Evolutionary conservation across 2,888 invertebrate genomes (phyloP), one percentile per base, ranked within the genome.

Genomic region (Caenorhabditis sp.): DNA sequence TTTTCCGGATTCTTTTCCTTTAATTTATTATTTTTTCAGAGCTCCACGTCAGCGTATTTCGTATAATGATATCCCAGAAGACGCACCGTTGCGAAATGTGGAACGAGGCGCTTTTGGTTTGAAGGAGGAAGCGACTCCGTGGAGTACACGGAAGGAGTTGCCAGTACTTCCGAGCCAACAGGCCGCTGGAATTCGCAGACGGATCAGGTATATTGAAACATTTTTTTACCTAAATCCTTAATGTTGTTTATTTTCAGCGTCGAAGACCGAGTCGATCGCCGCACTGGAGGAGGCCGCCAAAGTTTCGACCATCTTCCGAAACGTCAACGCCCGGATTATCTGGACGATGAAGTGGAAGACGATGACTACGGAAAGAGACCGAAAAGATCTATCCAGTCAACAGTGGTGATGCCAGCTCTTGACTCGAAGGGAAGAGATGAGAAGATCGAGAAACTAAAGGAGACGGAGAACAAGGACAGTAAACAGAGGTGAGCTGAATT

Each of bases 361-460:
- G 82, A 79, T 8, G 74, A 79, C 6, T 53, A 47, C 35, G 70
- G 51, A 24, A 78, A 71, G 35, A 50, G 76, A n/a, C 70, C 61
- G 22, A 84, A 71, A 37, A 58, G 81, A 24, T 62, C 77, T 11
- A 35, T 86, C 15, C 84, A 83, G 53, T 86, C 86, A 15, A 86
- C 84, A 1, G 90, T 91, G 0, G 87, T 89, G 11, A 87, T 91
- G 89, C 91, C 91, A 8, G 83, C 88, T 15, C 88, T 91, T 22
- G 96, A 97, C 92, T 89, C 92, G 9, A 96, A 96, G n/a, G 95
- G 96, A 20, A 93, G 96, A 35, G 95, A 95, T 92, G 95, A 95
- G 92, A 95, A 95, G 35, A 94, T 95, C 85, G 95, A 95, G 81
- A 96, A 95, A 58, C 96, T 96, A 92, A 95, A 95, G 32, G 85